Evolutionary conservation across 2,797 vertebrate species (phyloP).

Genomic region (Siniperca obscura): DNA sequence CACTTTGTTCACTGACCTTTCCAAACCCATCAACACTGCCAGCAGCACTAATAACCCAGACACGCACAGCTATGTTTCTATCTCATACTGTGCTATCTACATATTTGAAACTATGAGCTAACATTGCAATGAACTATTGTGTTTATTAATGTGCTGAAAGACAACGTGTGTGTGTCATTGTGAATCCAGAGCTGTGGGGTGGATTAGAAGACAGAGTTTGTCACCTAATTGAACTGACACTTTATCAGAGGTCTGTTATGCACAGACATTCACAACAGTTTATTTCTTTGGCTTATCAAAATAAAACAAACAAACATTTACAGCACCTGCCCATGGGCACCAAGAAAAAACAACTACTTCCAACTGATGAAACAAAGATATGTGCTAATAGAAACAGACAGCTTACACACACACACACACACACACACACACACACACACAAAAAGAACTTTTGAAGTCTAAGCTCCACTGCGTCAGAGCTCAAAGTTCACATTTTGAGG

Average conservation of each 20-base stretch:
- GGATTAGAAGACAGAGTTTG: no score
- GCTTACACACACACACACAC: not conserved
- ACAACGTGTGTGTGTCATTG: constrained; percentile 27
- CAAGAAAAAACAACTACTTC: not conserved
- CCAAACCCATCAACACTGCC: constrained; percentile 63
- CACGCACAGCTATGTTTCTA: constrained; percentile 58
- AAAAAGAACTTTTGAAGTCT: constrained; percentile 38
- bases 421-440: not conserved
- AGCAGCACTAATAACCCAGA: constrained; percentile 70
- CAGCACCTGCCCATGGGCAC: not conserved
- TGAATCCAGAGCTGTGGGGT: not conserved
- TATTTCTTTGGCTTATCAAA: constrained; percentile 13
- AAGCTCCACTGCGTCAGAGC: constrained; percentile 22
- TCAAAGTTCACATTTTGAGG: constrained; percentile 64
- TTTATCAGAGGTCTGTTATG: constrained; percentile 15
- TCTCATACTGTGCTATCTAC: constrained; percentile 53
- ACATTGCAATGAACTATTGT: constrained; percentile 25
- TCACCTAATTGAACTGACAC: no score
- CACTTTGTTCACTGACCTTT: constrained; percentile 81
- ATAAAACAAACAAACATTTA: constrained; percentile 6
- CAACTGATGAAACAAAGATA: not conserved
- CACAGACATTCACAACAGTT: not conserved
- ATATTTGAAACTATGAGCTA: constrained; percentile 65
- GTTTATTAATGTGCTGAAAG: constrained; percentile 45
- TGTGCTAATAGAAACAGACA: not conserved